A percentile compares a stretch with the other conserved stretches of the same genome.
phyloP scores from a whole-genome alignment of 2,113 vertebrate species.

The Lycaon pictus region DNA sequence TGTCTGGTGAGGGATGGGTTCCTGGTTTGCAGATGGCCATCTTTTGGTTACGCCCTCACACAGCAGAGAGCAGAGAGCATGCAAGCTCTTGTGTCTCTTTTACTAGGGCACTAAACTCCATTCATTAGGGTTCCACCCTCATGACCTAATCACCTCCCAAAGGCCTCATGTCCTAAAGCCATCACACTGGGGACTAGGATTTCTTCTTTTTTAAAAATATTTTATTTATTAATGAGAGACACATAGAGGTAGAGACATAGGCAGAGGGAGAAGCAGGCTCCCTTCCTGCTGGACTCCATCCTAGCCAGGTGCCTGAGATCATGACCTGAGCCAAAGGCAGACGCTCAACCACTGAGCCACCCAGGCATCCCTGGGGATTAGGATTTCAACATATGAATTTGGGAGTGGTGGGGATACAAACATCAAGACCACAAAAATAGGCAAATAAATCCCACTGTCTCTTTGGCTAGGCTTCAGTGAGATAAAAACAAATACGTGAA shows the following conservation, averaged over 20 bases:
- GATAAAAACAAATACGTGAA: background rate
- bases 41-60: background rate
- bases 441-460: background rate
- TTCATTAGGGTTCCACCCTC: background rate
- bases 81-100: background rate
- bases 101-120: background rate
- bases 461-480: background rate
- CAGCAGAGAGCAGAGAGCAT: background rate
- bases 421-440: background rate
- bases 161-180: background rate
- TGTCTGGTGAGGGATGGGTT: background rate
- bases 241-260: too few species aligned
- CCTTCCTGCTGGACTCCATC: too few species aligned
- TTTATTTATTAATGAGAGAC: too few species aligned
- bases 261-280: too few species aligned
- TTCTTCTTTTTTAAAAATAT: background rate
- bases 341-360: too few species aligned
- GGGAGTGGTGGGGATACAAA: background rate
- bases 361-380: background rate
- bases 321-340: too few species aligned
- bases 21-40: background rate
- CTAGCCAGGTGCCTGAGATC: too few species aligned
- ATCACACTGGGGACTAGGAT: background rate
- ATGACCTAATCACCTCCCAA: background rate
- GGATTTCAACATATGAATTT: background rate